These are phyloP conservation scores for Oscarella lobularis DNA, from an alignment of 37 sponge, comb jelly and placozoan genomes.

Conservation along the genomic window DNA sequence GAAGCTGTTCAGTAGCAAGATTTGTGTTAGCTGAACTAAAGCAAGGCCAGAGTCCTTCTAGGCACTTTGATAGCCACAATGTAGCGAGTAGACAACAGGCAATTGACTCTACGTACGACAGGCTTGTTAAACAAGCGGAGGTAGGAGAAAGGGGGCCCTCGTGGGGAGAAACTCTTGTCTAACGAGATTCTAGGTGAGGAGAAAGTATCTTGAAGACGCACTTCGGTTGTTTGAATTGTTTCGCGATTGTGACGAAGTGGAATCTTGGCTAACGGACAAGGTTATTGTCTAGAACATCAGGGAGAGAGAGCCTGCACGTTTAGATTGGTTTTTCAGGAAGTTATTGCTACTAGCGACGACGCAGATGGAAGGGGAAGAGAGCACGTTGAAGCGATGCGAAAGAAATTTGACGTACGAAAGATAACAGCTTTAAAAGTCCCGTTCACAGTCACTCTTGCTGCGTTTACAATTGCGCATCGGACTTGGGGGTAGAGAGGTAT, in stretches of 20 bases:
- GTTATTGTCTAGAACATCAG: no score
- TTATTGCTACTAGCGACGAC: no score
- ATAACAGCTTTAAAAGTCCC: no score
- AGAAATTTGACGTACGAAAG: conserved; percentile 82
- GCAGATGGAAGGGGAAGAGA: conserved; percentile 63
- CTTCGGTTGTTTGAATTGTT: conserved; percentile 59
- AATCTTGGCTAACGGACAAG: conserved; percentile 71
- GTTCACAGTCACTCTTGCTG: no score
- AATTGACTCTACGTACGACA: conserved; percentile 41
- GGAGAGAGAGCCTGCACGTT: no score
- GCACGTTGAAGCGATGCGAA: conserved; percentile 77
- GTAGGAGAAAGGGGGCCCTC: no score
- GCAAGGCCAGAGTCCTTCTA: neutral
- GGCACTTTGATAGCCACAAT: conserved; percentile 2
- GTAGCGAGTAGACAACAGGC: conserved; percentile 63
- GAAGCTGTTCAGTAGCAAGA: no score
- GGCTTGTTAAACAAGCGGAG: conserved; percentile 35
- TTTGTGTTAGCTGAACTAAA: neutral
- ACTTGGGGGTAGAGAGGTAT: no score
- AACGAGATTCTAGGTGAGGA: no score
- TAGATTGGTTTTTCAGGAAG: no score
- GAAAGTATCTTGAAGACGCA: conserved; percentile 41
- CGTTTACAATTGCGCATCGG: no score
- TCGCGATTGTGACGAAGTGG: conserved; percentile 78
- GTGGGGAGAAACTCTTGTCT: no score